Evolutionary conservation across 2,113 vertebrate genomes (phyloP).

Genomic region (Cygnus buccinator): DNA sequence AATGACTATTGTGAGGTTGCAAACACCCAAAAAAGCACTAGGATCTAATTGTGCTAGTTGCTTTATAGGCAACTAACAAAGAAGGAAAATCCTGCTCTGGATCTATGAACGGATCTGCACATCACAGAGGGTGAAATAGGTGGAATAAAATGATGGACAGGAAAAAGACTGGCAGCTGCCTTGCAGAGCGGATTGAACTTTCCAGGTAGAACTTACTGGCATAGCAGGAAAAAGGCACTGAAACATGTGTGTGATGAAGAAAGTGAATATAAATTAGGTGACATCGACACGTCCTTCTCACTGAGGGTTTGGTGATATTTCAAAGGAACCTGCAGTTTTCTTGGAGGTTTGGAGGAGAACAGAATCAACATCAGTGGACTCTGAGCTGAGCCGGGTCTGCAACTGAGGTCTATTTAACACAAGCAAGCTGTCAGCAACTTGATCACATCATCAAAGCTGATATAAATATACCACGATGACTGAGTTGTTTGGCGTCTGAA

Average conservation of each 20-base stretch:
- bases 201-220: neutral
- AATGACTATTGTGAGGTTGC: neutral
- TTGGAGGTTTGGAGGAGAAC: neutral
- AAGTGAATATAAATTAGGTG: neutral
- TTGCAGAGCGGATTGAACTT: neutral
- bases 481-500: neutral
- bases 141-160: neutral
- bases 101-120: neutral
- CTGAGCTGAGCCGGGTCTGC: neutral
- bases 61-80: neutral
- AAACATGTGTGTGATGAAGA: fast-evolving
- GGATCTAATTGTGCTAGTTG: neutral
- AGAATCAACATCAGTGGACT: neutral
- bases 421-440: neutral
- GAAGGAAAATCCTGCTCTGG: neutral
- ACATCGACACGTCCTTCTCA: neutral
- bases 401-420: neutral
- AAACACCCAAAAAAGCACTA: neutral
- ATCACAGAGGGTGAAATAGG: neutral
- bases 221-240: neutral
- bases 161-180: neutral
- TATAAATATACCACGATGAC: neutral
- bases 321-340: neutral
- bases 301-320: neutral
- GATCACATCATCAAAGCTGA: neutral